phyloP scores from a whole-genome alignment of 2,888 invertebrate species.

The Periphyllus acericola region DNA sequence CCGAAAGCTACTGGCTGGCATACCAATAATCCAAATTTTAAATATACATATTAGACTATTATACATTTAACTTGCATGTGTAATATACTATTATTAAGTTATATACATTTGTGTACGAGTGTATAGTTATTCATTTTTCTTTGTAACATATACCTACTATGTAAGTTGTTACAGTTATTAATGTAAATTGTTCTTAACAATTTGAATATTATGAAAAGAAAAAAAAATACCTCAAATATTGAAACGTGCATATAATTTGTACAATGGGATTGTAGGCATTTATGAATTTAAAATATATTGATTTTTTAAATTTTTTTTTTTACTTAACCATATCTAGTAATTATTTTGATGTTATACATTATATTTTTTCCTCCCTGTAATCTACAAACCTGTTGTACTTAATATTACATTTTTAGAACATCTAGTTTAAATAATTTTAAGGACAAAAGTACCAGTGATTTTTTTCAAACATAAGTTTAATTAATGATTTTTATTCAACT shows the following conservation, averaged over 20 bases:
- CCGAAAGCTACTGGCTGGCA: slow-evolving; percentile 82
- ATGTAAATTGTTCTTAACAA: not conserved
- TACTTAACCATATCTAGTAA: slow-evolving; percentile 2
- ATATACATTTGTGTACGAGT: not conserved
- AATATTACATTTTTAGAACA: not conserved
- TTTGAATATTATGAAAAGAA: not conserved
- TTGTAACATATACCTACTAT: not conserved
- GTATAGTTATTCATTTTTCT: not conserved
- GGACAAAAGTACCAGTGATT: slow-evolving; percentile 26
- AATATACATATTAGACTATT: slow-evolving; percentile 44
- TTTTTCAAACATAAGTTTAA: slow-evolving; percentile 15
- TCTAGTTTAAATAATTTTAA: slow-evolving; percentile 33
- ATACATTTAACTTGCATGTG: no score
- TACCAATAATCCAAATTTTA: slow-evolving; percentile 74
- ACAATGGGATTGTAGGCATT: not conserved
- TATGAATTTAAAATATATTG: not conserved
- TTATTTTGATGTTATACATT: slow-evolving; percentile 13
- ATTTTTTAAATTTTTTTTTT: slow-evolving; percentile 21
- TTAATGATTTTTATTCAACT: not conserved
- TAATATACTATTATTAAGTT: not conserved
- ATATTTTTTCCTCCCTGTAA: not conserved
- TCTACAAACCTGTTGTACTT: slow-evolving; percentile 13
- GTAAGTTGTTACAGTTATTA: slow-evolving; percentile 12
- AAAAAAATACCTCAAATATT: slow-evolving; percentile 29
- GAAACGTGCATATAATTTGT: not conserved